Evolutionary conservation across 2,888 invertebrate genomes (phyloP), one percentile per base, ranked within the genome.

Genomic region (Pediacus dermestoides): DNA sequence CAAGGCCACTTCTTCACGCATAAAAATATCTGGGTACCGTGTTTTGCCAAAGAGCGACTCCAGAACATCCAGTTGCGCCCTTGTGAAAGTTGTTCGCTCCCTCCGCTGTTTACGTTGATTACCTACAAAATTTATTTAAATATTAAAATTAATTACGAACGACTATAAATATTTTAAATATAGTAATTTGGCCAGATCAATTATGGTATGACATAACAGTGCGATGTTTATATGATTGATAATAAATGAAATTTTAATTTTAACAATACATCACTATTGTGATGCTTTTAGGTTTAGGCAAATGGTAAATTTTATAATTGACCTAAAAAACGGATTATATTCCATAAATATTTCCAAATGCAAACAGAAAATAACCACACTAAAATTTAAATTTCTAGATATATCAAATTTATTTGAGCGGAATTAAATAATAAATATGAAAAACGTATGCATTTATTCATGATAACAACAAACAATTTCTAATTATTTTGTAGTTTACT

Each of bases 11-110:
- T 99, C 97, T 66, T 97, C 97, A 41, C 97, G 74, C 94, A 96
- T 95, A 74, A 97, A 99, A 68, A 99, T 97, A 71, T 97, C 97
- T 8, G 97, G 90, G 74, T 97, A 99, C 60, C 95, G 76, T 11
- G 96, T 97, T 74, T 96, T 96, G 54, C 85, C 82, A 71, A 99
- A 99, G 37, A 96, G 76, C 0, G 87, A 78, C 68, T 99, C 97
- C 48, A 99, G 73, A 13, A 97, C 84, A 70, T 97, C 97, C 53
- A 97, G 75, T 67, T 97, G 97, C 3, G 92, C 88, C 37, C 96
- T 75, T 4, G 96, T 95, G 73, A 97, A 99, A 16, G 97, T 99
- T 23, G 97, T 99, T 39, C 97, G 70, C 67, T 99, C 97, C 38
- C 97, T 78, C 8, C 97, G 76, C 71, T 97, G 96, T 70, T 97